Evolutionary conservation across 2,797 vertebrate species (phyloP), one percentile per base, ranked within the genome.

Genomic region (Pseudocheirus occidentalis): DNA sequence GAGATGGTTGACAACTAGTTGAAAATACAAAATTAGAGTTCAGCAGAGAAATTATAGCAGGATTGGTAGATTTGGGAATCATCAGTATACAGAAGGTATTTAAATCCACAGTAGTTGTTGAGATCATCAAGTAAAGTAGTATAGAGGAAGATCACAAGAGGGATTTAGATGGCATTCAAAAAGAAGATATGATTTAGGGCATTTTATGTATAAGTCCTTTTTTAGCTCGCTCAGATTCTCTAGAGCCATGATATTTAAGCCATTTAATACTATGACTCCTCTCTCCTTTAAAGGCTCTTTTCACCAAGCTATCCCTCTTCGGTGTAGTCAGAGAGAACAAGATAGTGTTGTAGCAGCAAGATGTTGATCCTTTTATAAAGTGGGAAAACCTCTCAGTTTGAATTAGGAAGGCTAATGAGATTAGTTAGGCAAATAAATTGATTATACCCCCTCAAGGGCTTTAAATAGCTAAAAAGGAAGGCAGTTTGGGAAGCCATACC

Each of bases 181-280:
- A 27, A 0, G 2, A 11, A 0, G 0, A 0, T 16, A 2, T 1
- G 0, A 6, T 14, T 1, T 28, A 1, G 40, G 28, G 16, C 57
- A 0, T 55, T 27, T 5, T 6, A 40, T 10, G 3, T 10, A 5
- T 24, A 24, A 91, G 18, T 5, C 56, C n/a, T 5, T 27, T 0
- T 5, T 12, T 11, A 24, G 34, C 90, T 40, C n/a, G 4, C 55
- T 56, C 55, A 91, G 18, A 55, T 56, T 56, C 31, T 13, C 1
- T 1, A 31, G 11, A 0, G 18, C 7, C 53, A 1, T 13, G 0
- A 31, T 11, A 28, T 52, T 13, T 0, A 87, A n/a, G 13, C 12
- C 28, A 2, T 10, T 18, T 13, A 2, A 13, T 29, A 40, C 5
- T 31, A 2, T 5, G 40, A 55, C 2, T 7, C 57, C 59, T 29